Percentiles rank a stretch among this genome's conserved stretches.
phyloP scores from a whole-genome alignment of 2,888 invertebrate genomes.

The Phorcus lineatus region DNA sequence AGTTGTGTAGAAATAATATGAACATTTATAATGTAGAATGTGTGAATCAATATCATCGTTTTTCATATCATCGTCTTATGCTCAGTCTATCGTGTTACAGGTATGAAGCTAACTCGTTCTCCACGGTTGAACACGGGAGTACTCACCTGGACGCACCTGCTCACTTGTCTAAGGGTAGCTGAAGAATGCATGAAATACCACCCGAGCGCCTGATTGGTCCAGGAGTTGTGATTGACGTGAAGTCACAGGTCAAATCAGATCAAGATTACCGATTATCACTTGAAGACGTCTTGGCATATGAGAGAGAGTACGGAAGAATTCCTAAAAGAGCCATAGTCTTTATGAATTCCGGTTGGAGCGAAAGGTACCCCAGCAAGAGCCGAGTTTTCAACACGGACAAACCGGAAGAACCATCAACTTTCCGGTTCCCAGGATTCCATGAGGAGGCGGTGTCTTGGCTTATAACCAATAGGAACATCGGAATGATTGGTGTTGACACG shows the following conservation, averaged over 20 bases:
- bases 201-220: slow-evolving; percentile 74
- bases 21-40: too few relatives aligned
- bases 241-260: slow-evolving; percentile 43
- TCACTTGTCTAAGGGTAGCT: slow-evolving; percentile 78
- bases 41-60: too few relatives aligned
- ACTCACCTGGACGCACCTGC: slow-evolving; percentile 82
- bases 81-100: slow-evolving; percentile 28
- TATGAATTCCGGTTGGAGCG: slow-evolving; percentile 42
- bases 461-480: slow-evolving; percentile 74
- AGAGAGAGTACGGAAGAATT: slow-evolving; percentile 67
- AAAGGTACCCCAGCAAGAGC: slow-evolving; percentile 28
- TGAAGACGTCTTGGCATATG: slow-evolving; percentile 75
- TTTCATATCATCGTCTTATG: too few relatives aligned
- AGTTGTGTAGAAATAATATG: too few relatives aligned
- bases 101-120: slow-evolving; percentile 78
- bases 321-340: slow-evolving; percentile 39
- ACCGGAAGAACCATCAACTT: slow-evolving; percentile 12
- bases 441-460: slow-evolving; percentile 81
- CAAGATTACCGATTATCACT: slow-evolving; percentile 60
- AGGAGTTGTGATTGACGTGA: slow-evolving; percentile 64
- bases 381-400: slow-evolving; percentile 34
- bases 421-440: slow-evolving; percentile 55
- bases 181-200: slow-evolving; percentile 79
- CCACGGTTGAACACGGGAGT: slow-evolving; percentile 80
- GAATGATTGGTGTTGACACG: slow-evolving; percentile 82